A percentile compares a stretch with the other conserved stretches of the same genome.
These are phyloP conservation scores for Scaptomyza reducta DNA, from an alignment of 2,888 invertebrate genomes.

Conservation along the genomic window DNA sequence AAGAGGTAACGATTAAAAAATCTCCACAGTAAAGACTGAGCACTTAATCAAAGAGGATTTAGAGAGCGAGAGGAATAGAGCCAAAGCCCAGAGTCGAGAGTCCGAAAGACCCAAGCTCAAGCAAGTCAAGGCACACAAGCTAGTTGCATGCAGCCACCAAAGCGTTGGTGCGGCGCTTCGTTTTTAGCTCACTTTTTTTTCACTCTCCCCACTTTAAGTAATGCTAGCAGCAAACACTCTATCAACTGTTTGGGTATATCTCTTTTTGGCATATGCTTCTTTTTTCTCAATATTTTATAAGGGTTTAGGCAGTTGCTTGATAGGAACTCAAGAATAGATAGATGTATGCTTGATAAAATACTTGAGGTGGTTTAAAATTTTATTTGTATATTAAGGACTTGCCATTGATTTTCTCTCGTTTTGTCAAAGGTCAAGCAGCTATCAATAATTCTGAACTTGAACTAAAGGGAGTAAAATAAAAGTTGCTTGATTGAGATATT, in stretches of 20 bases:
- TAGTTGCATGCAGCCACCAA: conserved; percentile 24
- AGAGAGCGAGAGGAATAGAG: conserved; percentile 57
- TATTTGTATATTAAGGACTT: conserved; percentile 8
- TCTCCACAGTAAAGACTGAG: conserved; percentile 77
- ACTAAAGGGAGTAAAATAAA: neutral
- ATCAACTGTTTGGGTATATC: neutral
- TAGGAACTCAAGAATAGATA: neutral
- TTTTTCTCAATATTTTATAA: no score
- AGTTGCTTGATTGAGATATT: no score
- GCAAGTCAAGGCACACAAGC: conserved; percentile 42
- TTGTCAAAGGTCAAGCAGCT: conserved; percentile 14
- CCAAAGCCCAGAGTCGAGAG: conserved; percentile 32
- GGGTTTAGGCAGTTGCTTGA: neutral
- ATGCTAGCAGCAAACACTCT: conserved; percentile 42
- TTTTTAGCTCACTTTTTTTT: conserved; percentile 51
- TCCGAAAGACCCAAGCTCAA: conserved; percentile 26
- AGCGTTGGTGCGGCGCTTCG: conserved; percentile 74
- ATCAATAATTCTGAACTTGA: neutral
- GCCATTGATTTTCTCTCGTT: conserved; percentile 36
- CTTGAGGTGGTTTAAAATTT: conserved; percentile 17
- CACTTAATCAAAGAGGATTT: conserved; percentile 79
- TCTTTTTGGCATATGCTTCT: neutral
- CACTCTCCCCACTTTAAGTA: conserved; percentile 11
- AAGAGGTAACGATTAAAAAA: conserved; percentile 77
- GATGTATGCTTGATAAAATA: neutral